Evolutionary conservation across 2,797 vertebrate species (phyloP), one percentile per base, ranked within the genome.

Genomic region (Balearica regulorum): DNA sequence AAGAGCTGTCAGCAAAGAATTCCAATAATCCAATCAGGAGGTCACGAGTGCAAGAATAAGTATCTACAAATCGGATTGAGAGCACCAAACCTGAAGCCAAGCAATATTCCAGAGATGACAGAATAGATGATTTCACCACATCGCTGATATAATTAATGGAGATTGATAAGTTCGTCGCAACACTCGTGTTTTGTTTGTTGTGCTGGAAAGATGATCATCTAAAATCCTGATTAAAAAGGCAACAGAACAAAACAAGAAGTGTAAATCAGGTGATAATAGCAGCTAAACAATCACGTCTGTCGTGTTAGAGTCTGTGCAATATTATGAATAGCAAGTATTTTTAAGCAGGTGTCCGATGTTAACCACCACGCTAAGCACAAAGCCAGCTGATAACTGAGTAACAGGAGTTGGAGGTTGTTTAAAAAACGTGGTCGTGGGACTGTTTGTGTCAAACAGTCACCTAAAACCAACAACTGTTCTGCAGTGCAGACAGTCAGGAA

Each of bases 1-100:
- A 97, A 97, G 94, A 97, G 89, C 96, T 97, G 97, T 97, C 96
- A 97, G 94, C 88, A 71, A 97, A 95, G 97, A 98, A 98, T 97
- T 97, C 96, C 96, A 97, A 97, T 97, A 97, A 97, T 97, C 95
- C 96, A 96, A 97, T 96, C 94, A 94, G 91, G 90, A 94, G 96
- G 97, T 98, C 97, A 97, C 22, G 49, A 96, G 96, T 97, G 96
- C 97, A 96, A 68, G 96, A 97, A 96, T 97, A 97, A 97, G 95
- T 82, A 94, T 96, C 95, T 96, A 92, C 96, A 97, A 96, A 97
- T 97, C 95, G 83, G 96, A 97, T 94, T 89, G 96, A 79, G 94
- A 66, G 90, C 41, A n/a, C 83, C 96, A 93, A 97, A 97, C 44
- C 57, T 77, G 94, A 90, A 93, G 91, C 83, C 70, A 9, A 89